A percentile compares a stretch with the other conserved stretches of the same genome.
Evolutionary conservation across 2,797 vertebrate species (phyloP).

Genomic region (Pelobates cultripes): DNA sequence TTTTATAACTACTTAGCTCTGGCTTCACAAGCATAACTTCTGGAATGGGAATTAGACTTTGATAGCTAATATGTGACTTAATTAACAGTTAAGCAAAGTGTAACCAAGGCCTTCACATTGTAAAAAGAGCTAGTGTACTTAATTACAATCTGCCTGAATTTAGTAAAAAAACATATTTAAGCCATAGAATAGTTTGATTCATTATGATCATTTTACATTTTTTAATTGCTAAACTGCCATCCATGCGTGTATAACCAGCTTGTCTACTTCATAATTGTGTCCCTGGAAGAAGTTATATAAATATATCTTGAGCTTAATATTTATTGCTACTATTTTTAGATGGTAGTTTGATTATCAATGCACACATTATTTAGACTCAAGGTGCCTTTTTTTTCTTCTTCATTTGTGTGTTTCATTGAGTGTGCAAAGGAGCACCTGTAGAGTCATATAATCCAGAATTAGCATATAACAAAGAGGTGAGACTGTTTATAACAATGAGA

Average conservation of each 20-base stretch:
- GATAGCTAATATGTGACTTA: conserved; percentile 52
- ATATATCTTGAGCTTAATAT: no score
- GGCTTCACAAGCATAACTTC: conserved; percentile 33
- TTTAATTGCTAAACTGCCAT: conserved; percentile 18
- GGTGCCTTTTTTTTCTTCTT: no score
- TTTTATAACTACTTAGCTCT: conserved; percentile 48
- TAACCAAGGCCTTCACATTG: conserved; percentile 30
- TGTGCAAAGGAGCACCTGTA: no score
- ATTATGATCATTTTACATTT: conserved; percentile 13
- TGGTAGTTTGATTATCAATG: no score
- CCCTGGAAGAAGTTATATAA: background rate
- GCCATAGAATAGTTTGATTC: conserved; percentile 5
- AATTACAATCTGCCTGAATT: conserved; percentile 41
- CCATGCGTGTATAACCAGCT: background rate
- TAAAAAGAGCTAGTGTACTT: conserved; percentile 28
- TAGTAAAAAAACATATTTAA: conserved; percentile 21
- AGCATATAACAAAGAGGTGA: no score
- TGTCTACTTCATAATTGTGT: background rate
- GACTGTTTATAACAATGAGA: no score
- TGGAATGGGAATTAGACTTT: conserved; percentile 52
- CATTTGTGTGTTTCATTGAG: no score
- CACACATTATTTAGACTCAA: no score
- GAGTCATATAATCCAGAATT: no score
- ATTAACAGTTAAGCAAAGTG: conserved; percentile 53
- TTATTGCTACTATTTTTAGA: no score